Conservation (phyloP, 1,140 invertebrate genomes). For the Cyphomyrmex costatus region DNA sequence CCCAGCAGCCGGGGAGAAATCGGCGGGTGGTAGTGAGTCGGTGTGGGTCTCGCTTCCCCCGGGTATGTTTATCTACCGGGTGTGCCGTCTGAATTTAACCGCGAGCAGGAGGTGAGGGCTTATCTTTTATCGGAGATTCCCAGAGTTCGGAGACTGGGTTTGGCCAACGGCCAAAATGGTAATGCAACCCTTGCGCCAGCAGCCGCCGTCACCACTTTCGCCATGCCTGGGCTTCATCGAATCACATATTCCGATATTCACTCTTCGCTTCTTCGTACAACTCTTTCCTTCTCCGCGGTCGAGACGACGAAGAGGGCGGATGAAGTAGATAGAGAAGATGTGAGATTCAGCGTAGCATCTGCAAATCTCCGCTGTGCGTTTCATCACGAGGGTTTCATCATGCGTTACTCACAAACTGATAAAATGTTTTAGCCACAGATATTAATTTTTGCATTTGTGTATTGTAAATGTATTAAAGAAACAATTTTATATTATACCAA, state of each 20-base stretch:
- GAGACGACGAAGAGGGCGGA: neutral
- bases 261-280: conserved; percentile 75
- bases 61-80: conserved; percentile 76
- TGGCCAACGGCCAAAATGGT: conserved; percentile 80
- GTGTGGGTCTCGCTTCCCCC: conserved; percentile 58
- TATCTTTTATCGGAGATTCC: conserved; percentile 78
- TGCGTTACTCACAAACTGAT: neutral
- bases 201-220: conserved; percentile 57
- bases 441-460: conserved; percentile 10
- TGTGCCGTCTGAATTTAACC: conserved; percentile 71
- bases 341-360: conserved; percentile 39
- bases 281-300: conserved; percentile 62
- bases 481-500: conserved; percentile 4
- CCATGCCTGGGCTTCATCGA: conserved; percentile 67
- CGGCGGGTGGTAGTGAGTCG: conserved; percentile 35
- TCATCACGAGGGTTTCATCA: neutral
- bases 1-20: conserved; percentile 40
- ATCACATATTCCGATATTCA: conserved; percentile 80
- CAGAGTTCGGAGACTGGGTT: conserved; percentile 67
- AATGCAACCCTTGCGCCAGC: conserved; percentile 72
- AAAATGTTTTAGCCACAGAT: neutral
- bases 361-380: neutral
- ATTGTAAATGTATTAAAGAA: neutral
- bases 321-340: conserved; percentile 12
- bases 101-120: conserved; percentile 66